Percentiles rank a stretch among this genome's conserved stretches.
These are phyloP conservation scores for Matsumurasca onukii DNA, from an alignment of 1,140 invertebrate genomes.

Conservation along the genomic window DNA sequence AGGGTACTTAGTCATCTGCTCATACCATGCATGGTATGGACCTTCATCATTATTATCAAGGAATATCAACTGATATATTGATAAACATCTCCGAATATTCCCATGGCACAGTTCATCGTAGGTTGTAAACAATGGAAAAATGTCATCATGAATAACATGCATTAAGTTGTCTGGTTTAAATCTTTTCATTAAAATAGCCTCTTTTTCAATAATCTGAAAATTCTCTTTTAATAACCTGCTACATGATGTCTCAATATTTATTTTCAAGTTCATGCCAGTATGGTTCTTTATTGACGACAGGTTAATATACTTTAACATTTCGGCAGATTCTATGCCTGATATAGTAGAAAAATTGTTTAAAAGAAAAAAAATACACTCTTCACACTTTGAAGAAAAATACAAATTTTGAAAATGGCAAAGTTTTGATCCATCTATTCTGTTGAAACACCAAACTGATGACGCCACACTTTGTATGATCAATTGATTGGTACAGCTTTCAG, in stretches of 20 bases:
- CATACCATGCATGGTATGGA: constrained; percentile 38
- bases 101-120: constrained; percentile 44
- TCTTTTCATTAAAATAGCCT: constrained; percentile 41
- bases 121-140: constrained; percentile 53
- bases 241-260: constrained; percentile 23
- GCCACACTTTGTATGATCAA: too few species aligned
- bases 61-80: constrained; percentile 37
- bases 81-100: constrained; percentile 42
- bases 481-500: too few species aligned
- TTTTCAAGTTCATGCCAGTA: constrained; percentile 35
- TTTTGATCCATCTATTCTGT: constrained; percentile 25
- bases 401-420: constrained; percentile 40
- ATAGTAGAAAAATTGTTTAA: constrained; percentile 36
- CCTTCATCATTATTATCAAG: constrained; percentile 35
- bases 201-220: constrained; percentile 10
- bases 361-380: constrained; percentile 37
- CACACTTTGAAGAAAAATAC: constrained; percentile 35
- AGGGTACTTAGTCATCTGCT: constrained; percentile 38
- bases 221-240: constrained; percentile 10
- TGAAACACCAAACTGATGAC: constrained; percentile 36
- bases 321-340: constrained; percentile 37
- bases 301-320: constrained; percentile 37
- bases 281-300: constrained; percentile 39
- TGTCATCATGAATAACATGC: constrained; percentile 60
- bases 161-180: constrained; percentile 60